Evolutionary conservation across 2,888 invertebrate species (phyloP).

Genomic region (Plagiodera versicolora): DNA sequence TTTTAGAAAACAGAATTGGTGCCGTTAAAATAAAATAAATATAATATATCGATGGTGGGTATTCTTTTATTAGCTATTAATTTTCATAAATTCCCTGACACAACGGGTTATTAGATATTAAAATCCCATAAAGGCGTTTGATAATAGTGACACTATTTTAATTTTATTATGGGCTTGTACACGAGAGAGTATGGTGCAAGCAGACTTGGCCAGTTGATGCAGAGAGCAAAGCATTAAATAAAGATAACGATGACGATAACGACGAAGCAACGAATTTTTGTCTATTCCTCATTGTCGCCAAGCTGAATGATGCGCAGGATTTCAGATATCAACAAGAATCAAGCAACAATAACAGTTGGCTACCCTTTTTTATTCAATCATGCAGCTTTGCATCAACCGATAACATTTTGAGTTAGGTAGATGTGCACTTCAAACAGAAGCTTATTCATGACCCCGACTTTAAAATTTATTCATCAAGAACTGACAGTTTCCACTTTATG

Average conservation of each 20-base stretch:
- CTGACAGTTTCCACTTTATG: no score
- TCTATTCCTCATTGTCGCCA: background rate
- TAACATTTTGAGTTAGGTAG: no score
- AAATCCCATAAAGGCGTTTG: slow-evolving; percentile 40
- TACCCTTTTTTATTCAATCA: no score
- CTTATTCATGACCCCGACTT: no score
- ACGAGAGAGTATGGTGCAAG: slow-evolving; percentile 4
- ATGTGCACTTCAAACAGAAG: no score
- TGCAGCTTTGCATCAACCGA: no score
- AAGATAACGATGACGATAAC: slow-evolving; percentile 18
- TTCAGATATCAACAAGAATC: no score
- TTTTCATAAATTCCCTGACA: slow-evolving; percentile 43
- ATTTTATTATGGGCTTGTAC: slow-evolving; percentile 31
- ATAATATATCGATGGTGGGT: slow-evolving; percentile 34
- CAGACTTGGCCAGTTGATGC: slow-evolving; percentile 19
- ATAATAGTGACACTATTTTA: slow-evolving; percentile 41
- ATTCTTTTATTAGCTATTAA: slow-evolving; percentile 43
- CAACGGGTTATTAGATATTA: slow-evolving; percentile 43
- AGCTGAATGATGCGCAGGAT: no score
- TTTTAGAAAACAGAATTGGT: slow-evolving; percentile 23
- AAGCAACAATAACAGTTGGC: no score
- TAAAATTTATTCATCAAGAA: no score
- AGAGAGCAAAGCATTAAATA: slow-evolving; percentile 25
- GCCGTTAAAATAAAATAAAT: slow-evolving; percentile 35
- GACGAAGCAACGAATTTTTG: background rate